Percentiles rank a stretch among this genome's conserved stretches.
These are phyloP conservation scores for Strigamia maritima DNA, from an alignment of 2,888 invertebrate species.

Conservation along the genomic window DNA sequence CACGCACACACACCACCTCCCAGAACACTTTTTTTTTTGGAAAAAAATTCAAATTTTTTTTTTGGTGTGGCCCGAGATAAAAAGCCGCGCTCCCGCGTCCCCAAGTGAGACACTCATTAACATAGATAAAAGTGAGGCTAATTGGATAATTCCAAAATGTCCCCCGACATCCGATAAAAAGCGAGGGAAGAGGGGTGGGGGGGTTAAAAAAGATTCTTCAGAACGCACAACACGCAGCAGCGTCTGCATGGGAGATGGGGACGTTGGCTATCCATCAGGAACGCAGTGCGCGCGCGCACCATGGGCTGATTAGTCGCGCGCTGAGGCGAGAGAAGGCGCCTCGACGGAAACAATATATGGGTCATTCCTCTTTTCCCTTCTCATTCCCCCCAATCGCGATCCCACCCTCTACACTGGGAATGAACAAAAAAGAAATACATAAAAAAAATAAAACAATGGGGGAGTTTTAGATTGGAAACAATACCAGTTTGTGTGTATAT, in stretches of 20 bases:
- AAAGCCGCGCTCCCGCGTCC: constrained; percentile 24
- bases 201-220: constrained; percentile 24
- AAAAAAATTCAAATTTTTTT: background rate
- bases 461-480: constrained; percentile 14
- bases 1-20: background rate
- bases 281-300: constrained; percentile 22
- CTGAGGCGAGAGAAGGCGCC: constrained; percentile 29
- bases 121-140: constrained; percentile 29
- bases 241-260: constrained; percentile 20
- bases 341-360: constrained; percentile 29
- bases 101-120: constrained; percentile 16
- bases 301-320: constrained; percentile 29
- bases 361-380: constrained; percentile 15
- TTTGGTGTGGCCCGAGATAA: constrained; percentile 20
- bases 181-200: background rate
- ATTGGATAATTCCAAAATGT: constrained; percentile 29
- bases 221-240: constrained; percentile 6
- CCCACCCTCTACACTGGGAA: constrained; percentile 3
- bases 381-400: background rate
- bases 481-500: background rate
- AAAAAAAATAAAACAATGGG: constrained; percentile 26
- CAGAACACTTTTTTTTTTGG: background rate
- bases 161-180: constrained; percentile 27
- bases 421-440: background rate
- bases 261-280: constrained; percentile 26